A percentile compares a stretch with the other conserved stretches of the same genome.
Evolutionary conservation across 2,888 invertebrate species (phyloP).

Genomic region (Epinotia bilunana): DNA sequence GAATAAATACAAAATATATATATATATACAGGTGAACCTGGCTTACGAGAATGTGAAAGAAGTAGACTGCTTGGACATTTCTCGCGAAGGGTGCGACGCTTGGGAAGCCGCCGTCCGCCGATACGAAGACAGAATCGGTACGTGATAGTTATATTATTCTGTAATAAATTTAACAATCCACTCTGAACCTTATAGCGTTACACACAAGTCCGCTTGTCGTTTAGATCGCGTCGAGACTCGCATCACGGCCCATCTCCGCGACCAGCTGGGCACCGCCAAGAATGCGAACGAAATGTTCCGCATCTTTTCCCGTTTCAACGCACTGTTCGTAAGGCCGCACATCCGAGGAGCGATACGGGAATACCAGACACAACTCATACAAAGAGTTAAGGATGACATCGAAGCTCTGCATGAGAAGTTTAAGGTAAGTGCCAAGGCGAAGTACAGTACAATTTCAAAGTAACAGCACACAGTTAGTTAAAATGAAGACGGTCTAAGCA

Average conservation of each 20-base stretch:
- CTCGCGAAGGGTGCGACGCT: constrained; percentile 97
- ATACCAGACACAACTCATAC: constrained; percentile 99
- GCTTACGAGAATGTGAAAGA: constrained; percentile 99
- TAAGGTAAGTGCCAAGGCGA: constrained; percentile 85
- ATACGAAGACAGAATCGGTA: constrained; percentile 98
- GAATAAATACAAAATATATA: too few relatives aligned
- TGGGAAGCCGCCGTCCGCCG: constrained; percentile 99
- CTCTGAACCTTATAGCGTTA: neutral
- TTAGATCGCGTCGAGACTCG: constrained; percentile 97
- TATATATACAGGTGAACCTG: constrained; percentile 89
- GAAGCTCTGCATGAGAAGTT: constrained; percentile 99
- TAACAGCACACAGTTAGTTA: neutral
- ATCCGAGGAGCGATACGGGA: constrained; percentile 99
- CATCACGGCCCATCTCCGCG: constrained; percentile 98
- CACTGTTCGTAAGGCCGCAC: constrained; percentile 98
- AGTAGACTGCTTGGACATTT: constrained; percentile 98
- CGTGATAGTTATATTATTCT: constrained; percentile 23
- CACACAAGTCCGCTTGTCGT: neutral
- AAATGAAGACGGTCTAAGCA: too few relatives aligned
- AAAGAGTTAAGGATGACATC: constrained; percentile 99
- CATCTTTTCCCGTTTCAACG: constrained; percentile 99
- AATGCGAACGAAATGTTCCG: constrained; percentile 99
- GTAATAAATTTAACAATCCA: neutral
- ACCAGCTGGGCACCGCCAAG: constrained; percentile 99
- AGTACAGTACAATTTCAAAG: neutral